These are phyloP conservation scores for Physeter macrocephalus DNA, from an alignment of 2,113 vertebrate genomes.

Conservation along the genomic window DNA sequence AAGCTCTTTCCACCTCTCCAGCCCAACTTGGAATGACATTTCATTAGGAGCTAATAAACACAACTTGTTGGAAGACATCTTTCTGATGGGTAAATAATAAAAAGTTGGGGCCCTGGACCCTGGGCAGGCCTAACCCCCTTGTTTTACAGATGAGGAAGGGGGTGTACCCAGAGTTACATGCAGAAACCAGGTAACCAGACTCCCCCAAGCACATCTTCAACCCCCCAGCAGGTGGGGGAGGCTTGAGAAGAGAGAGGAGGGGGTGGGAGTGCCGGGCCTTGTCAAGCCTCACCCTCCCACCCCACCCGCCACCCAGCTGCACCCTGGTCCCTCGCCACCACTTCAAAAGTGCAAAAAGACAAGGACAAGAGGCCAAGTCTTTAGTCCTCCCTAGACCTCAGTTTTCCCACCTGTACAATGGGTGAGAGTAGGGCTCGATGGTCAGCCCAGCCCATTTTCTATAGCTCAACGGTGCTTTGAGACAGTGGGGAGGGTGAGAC, in stretches of 20 bases:
- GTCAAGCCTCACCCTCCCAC: too few relatives aligned
- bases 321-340: background rate
- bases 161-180: too few relatives aligned
- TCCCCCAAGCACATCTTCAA: background rate
- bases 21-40: background rate
- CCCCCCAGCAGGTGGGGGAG: background rate
- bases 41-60: background rate
- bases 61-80: too few relatives aligned
- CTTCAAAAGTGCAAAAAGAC: background rate
- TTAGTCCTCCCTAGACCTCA: background rate
- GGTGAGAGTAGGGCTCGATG: background rate
- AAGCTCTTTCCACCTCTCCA: background rate
- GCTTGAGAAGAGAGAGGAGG: too few relatives aligned
- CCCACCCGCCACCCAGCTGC: background rate
- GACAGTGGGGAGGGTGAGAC: background rate
- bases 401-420: background rate
- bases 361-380: background rate
- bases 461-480: background rate
- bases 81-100: background rate
- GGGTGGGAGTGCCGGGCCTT: fast-evolving
- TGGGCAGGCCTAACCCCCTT: background rate
- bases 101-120: background rate
- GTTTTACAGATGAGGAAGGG: background rate
- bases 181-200: background rate
- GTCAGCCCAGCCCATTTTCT: background rate